Evolutionary conservation across 1,140 invertebrate species (phyloP), one percentile per base, ranked within the genome.

Genomic region (Drosophila teissieri): DNA sequence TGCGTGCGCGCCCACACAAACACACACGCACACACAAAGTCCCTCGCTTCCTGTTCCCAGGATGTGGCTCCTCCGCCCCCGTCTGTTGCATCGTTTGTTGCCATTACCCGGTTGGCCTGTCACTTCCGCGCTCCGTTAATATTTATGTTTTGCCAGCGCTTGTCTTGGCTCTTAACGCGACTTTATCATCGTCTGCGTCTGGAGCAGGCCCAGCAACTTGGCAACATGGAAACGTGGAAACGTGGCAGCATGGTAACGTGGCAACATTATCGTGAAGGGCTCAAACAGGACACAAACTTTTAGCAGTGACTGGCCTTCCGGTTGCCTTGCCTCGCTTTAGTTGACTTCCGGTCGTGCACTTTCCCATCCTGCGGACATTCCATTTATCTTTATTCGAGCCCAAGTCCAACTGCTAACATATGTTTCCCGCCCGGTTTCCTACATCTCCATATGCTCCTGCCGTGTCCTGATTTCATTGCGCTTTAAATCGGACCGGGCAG

Each of bases 61-160:
- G 19, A 48, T 58, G 40, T 73, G 40, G 53, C 11, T 1, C 19
- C 10, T n/a, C 15, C 34, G 17, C 40, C 15, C 8, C 27, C 36
- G 40, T 61, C 69, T 83, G 73, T 79, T 78, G 69, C 80, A 68
- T 84, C 77, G 70, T 84, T 85, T 80, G 80, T 80, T 80, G 72
- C 72, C 80, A 83, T 85, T 85, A 80, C 81, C 69, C 65, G 65
- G 49, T 65, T 77, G 81, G 72, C 63, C 81, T 85, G 81, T 80
- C 80, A 63, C 77, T 77, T 84, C 80, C 80, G 80, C 57, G 42
- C 76, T 84, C 61, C 77, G 65, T 84, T 84, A 73, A 85, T 84
- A 85, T 84, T 84, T 85, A 85, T 84, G 77, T 85, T 78, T 85
- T 77, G 61, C 70, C 74, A 80, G 63, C 62, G 81, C 61, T 79